A percentile compares a stretch with the other conserved stretches of the same genome.
phyloP scores from a whole-genome alignment of 2,888 invertebrate genomes.

The Prenolepis imparis region DNA sequence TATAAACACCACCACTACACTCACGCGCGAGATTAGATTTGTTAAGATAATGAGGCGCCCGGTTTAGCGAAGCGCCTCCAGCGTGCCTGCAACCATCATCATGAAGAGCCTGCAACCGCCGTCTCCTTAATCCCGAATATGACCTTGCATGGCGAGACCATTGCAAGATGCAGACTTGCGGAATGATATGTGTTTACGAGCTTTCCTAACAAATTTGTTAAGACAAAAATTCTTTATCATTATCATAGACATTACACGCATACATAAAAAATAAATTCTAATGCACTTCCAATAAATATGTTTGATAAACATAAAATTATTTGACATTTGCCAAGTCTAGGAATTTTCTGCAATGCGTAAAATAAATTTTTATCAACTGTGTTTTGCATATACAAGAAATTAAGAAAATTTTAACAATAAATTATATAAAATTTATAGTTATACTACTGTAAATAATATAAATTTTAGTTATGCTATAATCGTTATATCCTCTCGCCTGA shows the following conservation, averaged over 20 bases:
- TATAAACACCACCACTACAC: slow-evolving; percentile 84
- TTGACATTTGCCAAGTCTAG: background rate
- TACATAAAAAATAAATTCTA: slow-evolving; percentile 3
- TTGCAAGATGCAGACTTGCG: slow-evolving; percentile 50
- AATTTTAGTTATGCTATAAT: background rate
- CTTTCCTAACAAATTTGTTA: slow-evolving; percentile 69
- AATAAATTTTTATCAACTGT: background rate
- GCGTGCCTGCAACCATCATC: slow-evolving; percentile 73
- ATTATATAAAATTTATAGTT: background rate
- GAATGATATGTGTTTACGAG: slow-evolving; percentile 61
- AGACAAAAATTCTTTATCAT: slow-evolving; percentile 42
- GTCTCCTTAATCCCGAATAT: slow-evolving; percentile 84
- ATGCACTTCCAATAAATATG: background rate
- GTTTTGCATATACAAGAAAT: background rate
- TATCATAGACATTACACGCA: slow-evolving; percentile 3
- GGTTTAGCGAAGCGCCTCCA: slow-evolving; percentile 75
- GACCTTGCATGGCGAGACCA: slow-evolving; percentile 73
- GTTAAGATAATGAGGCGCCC: slow-evolving; percentile 85
- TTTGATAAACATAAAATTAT: background rate
- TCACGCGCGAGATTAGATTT: slow-evolving; percentile 84
- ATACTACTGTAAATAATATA: background rate
- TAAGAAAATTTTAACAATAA: background rate
- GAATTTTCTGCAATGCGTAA: background rate
- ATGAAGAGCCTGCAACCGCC: slow-evolving; percentile 78
- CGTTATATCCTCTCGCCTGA: background rate